Percentiles rank a stretch among this genome's conserved stretches.
These are phyloP conservation scores for Nasonia longicornis DNA, from an alignment of 1,140 invertebrate species.

Conservation along the genomic window DNA sequence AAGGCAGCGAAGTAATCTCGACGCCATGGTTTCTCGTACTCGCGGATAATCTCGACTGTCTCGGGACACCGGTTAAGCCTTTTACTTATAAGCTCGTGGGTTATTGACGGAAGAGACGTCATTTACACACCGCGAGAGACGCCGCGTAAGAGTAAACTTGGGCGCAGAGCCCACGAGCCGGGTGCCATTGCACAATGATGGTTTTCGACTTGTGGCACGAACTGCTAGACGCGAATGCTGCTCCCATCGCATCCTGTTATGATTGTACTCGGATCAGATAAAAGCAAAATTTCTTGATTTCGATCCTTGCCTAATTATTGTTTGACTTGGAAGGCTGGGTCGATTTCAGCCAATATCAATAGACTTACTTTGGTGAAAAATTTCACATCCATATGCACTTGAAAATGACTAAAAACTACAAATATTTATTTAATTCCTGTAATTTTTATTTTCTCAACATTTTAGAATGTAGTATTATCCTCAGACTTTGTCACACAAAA, in stretches of 20 bases:
- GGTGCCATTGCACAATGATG: constrained; percentile 35
- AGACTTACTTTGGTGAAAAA: neutral
- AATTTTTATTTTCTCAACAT: no score
- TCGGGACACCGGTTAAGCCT: neutral
- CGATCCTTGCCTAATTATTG: neutral
- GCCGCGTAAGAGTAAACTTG: constrained; percentile 39
- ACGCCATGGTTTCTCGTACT: neutral
- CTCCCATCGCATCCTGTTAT: constrained; percentile 21
- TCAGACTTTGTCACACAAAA: neutral
- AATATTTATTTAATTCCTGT: no score
- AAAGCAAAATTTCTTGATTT: neutral
- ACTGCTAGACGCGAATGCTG: neutral
- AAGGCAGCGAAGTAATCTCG: neutral
- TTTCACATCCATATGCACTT: neutral
- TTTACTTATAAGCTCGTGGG: constrained; percentile 38
- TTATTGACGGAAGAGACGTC: constrained; percentile 27
- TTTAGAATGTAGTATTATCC: no score
- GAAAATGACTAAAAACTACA: neutral
- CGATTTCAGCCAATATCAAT: neutral
- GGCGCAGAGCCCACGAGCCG: neutral
- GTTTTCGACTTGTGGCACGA: neutral
- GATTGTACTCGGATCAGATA: neutral
- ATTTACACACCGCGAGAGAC: neutral
- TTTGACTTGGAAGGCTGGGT: neutral
- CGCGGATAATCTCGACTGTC: constrained; percentile 22